Conservation (phyloP, 37 sponge, comb jelly and placozoan genomes). For the Oopsacas minuta region DNA sequence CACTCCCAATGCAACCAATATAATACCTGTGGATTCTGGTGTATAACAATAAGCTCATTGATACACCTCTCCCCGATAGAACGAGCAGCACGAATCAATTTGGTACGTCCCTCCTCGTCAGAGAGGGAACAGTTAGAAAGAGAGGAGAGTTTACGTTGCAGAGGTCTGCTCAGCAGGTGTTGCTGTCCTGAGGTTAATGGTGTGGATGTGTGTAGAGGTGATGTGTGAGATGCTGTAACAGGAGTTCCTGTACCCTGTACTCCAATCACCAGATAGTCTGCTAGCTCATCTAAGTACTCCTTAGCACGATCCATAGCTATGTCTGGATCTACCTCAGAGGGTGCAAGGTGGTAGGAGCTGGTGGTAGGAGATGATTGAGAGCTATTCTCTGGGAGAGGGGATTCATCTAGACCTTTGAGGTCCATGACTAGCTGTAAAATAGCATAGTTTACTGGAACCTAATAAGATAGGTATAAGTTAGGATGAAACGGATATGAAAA, state of each 20-base stretch:
- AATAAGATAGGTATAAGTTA: neutral
- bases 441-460: slow-evolving; percentile 50
- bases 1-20: no score
- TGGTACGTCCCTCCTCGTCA: slow-evolving; percentile 66
- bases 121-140: slow-evolving; percentile 61
- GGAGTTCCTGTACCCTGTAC: neutral
- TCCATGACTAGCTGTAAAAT: slow-evolving; percentile 33
- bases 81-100: slow-evolving; percentile 56
- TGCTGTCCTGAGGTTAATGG: neutral
- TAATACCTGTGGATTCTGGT: slow-evolving; percentile 78
- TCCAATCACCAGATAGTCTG: neutral
- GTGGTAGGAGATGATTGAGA: neutral
- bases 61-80: slow-evolving; percentile 77
- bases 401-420: slow-evolving; percentile 7
- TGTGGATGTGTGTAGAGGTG: neutral
- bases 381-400: neutral
- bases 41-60: slow-evolving; percentile 76
- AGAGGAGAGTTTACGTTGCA: slow-evolving; percentile 72
- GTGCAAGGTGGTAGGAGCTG: slow-evolving; percentile 7
- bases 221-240: neutral
- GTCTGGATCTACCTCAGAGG: slow-evolving; percentile 2
- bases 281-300: neutral
- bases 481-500: no score
- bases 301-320: neutral
- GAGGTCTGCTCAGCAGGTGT: slow-evolving; percentile 54